Conservation (phyloP, 2,113 vertebrate species). For the Anhinga rufa region DNA sequence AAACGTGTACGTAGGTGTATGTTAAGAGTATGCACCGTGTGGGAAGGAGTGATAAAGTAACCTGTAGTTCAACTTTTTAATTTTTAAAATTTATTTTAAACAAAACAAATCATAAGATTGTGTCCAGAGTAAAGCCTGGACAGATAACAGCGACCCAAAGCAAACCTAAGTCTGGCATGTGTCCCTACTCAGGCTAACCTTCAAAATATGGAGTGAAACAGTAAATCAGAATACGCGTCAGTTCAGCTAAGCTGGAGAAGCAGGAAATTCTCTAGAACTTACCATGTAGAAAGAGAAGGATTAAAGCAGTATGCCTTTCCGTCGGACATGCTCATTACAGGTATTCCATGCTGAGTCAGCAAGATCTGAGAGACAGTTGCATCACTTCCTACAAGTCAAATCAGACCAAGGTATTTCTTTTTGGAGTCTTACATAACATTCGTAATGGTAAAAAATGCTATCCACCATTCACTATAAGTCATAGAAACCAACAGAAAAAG, state of each 20-base stretch:
- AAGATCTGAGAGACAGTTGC: slow-evolving; percentile 88
- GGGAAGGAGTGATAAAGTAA: background rate
- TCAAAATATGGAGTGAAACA: background rate
- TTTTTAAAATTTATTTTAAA: background rate
- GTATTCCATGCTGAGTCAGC: slow-evolving; percentile 92
- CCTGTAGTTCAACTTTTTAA: background rate
- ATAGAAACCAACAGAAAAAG: background rate
- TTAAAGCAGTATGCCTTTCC: slow-evolving; percentile 97
- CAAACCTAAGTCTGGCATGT: background rate
- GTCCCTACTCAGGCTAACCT: background rate
- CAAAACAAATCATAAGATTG: background rate
- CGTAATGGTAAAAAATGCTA: background rate
- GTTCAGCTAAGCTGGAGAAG: background rate
- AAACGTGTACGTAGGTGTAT: background rate
- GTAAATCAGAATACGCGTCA: background rate
- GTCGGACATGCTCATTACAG: slow-evolving; percentile 89
- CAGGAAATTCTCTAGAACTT: slow-evolving; percentile 18
- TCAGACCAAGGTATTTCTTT: background rate
- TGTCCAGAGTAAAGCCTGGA: background rate
- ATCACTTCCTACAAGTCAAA: slow-evolving; percentile 78
- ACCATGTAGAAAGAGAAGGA: slow-evolving; percentile 87
- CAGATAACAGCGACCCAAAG: background rate
- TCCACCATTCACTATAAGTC: background rate
- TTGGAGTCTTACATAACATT: background rate
- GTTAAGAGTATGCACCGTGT: background rate